These are phyloP conservation scores for Bubo bubo DNA, from an alignment of 2,113 vertebrate genomes.

Conservation along the genomic window DNA sequence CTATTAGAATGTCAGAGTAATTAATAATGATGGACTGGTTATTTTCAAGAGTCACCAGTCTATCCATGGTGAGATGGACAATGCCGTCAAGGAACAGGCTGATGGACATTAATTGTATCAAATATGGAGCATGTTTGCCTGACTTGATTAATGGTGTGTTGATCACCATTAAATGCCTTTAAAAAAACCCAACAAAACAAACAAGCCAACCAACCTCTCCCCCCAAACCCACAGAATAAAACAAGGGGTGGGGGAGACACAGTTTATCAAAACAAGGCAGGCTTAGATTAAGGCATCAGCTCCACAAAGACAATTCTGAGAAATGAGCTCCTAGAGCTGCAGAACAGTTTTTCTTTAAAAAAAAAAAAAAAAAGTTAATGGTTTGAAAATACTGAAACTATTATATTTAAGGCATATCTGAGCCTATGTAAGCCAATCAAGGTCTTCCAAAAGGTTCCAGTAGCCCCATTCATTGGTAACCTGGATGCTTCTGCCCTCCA, in stretches of 20 bases:
- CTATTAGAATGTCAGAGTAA: constrained; percentile 36
- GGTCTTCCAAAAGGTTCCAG: background rate
- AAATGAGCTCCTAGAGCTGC: background rate
- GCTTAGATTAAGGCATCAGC: background rate
- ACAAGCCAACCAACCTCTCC: background rate
- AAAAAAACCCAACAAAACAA: background rate
- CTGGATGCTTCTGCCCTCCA: background rate
- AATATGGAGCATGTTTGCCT: constrained; percentile 12
- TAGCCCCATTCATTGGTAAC: background rate
- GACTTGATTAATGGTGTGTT: constrained; percentile 8
- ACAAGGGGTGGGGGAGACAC: background rate
- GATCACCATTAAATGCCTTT: constrained; percentile 19
- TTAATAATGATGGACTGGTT: constrained; percentile 55
- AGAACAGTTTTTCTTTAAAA: background rate
- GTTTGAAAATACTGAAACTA: background rate
- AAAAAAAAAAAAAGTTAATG: background rate
- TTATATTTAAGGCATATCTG: background rate
- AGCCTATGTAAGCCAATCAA: background rate
- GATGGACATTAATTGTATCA: constrained; percentile 27
- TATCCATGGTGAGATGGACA: background rate
- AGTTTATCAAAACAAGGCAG: background rate
- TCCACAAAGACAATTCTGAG: background rate
- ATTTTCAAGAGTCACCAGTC: constrained; percentile 46
- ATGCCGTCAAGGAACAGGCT: background rate
- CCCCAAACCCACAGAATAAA: background rate